A percentile compares a stretch with the other conserved stretches of the same genome.
Conservation (phyloP, 1,140 invertebrate species). For the Lucilia sericata region DNA sequence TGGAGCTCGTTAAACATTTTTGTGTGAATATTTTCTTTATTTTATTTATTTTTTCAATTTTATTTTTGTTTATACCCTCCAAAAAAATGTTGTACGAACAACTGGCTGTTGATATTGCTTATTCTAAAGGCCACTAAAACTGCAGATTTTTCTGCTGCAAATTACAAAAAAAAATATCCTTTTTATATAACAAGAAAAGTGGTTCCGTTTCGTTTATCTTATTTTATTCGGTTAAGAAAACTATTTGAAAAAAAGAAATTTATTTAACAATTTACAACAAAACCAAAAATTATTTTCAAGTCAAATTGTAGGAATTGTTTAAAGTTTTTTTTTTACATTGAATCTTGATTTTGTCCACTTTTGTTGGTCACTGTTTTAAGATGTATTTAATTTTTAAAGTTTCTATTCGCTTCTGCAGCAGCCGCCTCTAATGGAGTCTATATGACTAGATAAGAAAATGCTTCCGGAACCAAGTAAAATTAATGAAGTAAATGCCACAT, state of each 20-base stretch:
- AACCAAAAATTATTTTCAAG: too few species aligned
- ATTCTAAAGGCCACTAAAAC: not conserved
- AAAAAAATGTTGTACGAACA: too few species aligned
- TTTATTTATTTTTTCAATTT: not conserved
- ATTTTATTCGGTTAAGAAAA: slow-evolving; percentile 47
- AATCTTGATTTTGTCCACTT: not conserved
- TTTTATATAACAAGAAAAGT: slow-evolving; percentile 55
- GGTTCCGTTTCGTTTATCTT: slow-evolving; percentile 66
- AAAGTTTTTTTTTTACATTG: too few species aligned
- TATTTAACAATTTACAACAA: not conserved
- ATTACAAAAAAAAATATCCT: slow-evolving; percentile 46
- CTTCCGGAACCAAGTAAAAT: not conserved
- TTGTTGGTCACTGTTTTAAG: not conserved
- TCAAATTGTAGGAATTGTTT: too few species aligned
- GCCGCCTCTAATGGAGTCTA: not conserved
- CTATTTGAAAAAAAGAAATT: not conserved
- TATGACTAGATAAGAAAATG: slow-evolving; percentile 3
- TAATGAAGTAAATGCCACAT: not conserved
- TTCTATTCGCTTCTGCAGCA: not conserved
- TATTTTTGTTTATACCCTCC: not conserved
- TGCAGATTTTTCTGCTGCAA: too few species aligned
- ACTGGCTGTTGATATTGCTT: not conserved
- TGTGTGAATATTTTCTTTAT: slow-evolving; percentile 39
- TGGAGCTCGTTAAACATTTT: slow-evolving; percentile 43
- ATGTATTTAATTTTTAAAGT: not conserved